Percentiles rank a stretch among this genome's conserved stretches.
phyloP scores from a whole-genome alignment of 1,140 invertebrate species.

The Drosophila sechellia region DNA sequence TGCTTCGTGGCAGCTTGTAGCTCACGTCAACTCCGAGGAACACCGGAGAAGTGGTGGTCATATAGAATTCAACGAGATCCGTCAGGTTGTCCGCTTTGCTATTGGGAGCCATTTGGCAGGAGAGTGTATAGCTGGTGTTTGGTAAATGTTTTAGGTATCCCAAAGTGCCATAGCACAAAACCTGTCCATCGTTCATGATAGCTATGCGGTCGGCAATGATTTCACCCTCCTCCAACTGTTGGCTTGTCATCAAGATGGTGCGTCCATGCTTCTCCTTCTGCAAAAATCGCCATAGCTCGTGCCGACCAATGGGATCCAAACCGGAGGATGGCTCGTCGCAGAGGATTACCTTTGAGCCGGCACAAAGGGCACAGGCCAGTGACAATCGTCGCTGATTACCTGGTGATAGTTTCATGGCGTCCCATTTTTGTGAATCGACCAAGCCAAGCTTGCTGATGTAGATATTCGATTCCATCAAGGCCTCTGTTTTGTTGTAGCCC shows the following conservation, averaged over 20 bases:
- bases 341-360: constrained; percentile 88
- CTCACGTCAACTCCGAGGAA: constrained; percentile 7
- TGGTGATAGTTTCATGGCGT: constrained; percentile 88
- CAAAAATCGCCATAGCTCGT: constrained; percentile 94
- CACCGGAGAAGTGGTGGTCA: neutral
- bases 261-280: constrained; percentile 85
- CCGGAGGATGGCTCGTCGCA: constrained; percentile 97
- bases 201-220: constrained; percentile 96
- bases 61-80: neutral
- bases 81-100: constrained; percentile 8
- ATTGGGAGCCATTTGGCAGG: constrained; percentile 15
- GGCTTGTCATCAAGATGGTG: constrained; percentile 96
- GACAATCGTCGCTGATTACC: constrained; percentile 93
- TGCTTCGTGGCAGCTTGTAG: constrained; percentile 4
- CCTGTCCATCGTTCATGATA: constrained; percentile 92
- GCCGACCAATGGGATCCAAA: constrained; percentile 95
- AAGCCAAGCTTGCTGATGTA: constrained; percentile 89
- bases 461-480: constrained; percentile 86
- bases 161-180: constrained; percentile 92
- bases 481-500: constrained; percentile 84
- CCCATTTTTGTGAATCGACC: constrained; percentile 85
- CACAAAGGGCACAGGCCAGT: constrained; percentile 90
- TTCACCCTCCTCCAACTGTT: constrained; percentile 99
- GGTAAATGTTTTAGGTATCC: constrained; percentile 93
- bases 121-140: constrained; percentile 84